Evolutionary conservation across 2,797 vertebrate genomes (phyloP), one percentile per base, ranked within the genome.

Genomic region (Cetoscarus ocellatus): DNA sequence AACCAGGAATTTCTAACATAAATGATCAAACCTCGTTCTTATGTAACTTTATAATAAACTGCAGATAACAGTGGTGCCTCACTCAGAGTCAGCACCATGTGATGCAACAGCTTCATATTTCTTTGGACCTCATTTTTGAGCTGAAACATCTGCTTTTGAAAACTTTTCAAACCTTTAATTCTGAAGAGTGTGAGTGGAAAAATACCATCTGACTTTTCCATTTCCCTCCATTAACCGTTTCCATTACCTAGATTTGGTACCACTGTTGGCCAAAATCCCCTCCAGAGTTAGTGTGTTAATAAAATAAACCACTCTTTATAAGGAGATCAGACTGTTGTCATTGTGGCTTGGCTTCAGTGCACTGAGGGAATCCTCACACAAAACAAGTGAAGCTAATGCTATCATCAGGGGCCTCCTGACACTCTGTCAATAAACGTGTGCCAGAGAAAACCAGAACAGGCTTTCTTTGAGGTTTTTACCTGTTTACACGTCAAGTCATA

Each of bases 41-140:
- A 3, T 34, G 18, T 17, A 17, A 52, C 34, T 42, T 4, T 55
- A 19, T 36, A 11, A 61, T 34, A 47, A 19, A 51, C 36, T 17
- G 18, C 5, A 53, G 34, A 56, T 38, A 35, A 55, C 40, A 61
- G 52, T 34, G 36, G 52, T 15, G 35, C 15, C 6, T 54, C 34
- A 11, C 12, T 27, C 38, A 19, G 48, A 34, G 27, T 8, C 50
- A 52, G 15, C 19, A 4, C 12, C 40, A 53, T 17, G 40, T 63
- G 50, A 62, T 59, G 34, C 36, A 67, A 10, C 17, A 5, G 52
- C 50, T 60, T 75, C 40, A 62, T 40, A 40, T 70, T 64, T 51
- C 57, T 18, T 10, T 49, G 27, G 56, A 52, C 48, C 17, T 48
- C 44, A 35, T 54, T 39, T 39, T 67, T 51, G 27, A 13, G 50